Base-by-base conservation (phyloP, 2,888 invertebrate species). In the Campoplex nolae region DNA sequence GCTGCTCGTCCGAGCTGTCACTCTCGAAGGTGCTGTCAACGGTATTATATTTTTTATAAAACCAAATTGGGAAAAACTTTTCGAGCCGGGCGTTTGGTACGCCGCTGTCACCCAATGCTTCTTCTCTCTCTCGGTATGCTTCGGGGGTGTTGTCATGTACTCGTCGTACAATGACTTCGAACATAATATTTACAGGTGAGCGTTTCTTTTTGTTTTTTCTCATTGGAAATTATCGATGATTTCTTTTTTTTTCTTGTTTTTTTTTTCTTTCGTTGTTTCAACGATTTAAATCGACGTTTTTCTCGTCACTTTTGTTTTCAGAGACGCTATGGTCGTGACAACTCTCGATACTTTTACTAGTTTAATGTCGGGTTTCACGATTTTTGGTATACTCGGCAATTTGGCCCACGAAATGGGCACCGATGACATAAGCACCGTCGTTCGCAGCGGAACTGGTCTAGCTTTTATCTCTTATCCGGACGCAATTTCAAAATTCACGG, bases 381-480 rank as follows among this genome's bases (percentile, higher is more conserved):
- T 98, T 89, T 98, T 98, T 92, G 97, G 97, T 6, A 97, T 98
- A 88, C 95, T 98, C 70, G 98, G 98, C 0, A 97, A 97, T 93
- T 94, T 98, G 91, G 97, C 98, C 0, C 94, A 96, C 90, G 96
- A 97, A 92, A 95, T 95, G 73, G 95, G 95, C 8, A 95, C 95
- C 13, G 95, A 96, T 35, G 96, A 96, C 13, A 96, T 97, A 1
- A 92, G 94, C 8, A 94, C 96, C 0, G 97, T 97, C 0, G 96
- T 98, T 0, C 96, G 97, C 8, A 96, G 96, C 56, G 98, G 98
- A 13, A 96, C 97, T 0, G 97, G 98, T 0, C 94, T 98, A 77
- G 98, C 98, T 1, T 98, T 98, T 92, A 96, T 98, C 79, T 98
- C 98, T 0, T 98, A 98, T 94, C 98, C 98, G 0, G 97, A 98